Percentiles rank a stretch among this genome's conserved stretches.
Evolutionary conservation across 1,140 invertebrate species (phyloP).

Genomic region (Diuraphis noxia): DNA sequence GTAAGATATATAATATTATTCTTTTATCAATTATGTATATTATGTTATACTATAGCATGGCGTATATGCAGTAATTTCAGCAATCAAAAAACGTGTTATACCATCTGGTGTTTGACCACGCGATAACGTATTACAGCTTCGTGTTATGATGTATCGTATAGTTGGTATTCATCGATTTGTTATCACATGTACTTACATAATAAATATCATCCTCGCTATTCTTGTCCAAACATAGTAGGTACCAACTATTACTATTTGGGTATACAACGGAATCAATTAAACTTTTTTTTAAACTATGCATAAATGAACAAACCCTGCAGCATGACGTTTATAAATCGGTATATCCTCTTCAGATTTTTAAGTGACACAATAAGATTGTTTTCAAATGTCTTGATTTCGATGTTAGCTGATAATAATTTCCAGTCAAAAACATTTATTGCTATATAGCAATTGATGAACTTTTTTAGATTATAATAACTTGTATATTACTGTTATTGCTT

Average conservation of each 20-base stretch:
- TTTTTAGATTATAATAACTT: no score
- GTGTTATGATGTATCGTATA: background rate
- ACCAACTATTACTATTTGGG: background rate
- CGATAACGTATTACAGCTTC: background rate
- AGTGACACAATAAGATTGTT: background rate
- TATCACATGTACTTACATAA: background rate
- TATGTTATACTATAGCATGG: background rate
- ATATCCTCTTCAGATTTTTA: no score
- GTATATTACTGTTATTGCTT: background rate
- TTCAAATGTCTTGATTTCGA: background rate
- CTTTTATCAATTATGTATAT: background rate
- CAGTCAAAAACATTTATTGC: background rate
- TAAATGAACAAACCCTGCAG: background rate
- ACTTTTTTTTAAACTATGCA: background rate
- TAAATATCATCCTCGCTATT: no score
- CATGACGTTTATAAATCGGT: background rate
- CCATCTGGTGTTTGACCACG: background rate
- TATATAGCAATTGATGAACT: background rate
- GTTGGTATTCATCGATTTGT: background rate
- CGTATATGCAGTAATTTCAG: no score
- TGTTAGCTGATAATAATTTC: background rate
- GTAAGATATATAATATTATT: background rate
- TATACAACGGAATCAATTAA: no score
- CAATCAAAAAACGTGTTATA: background rate
- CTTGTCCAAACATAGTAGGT: background rate